Evolutionary conservation across 2,797 vertebrate genomes (phyloP).

Genomic region (Argyrosomus regius): DNA sequence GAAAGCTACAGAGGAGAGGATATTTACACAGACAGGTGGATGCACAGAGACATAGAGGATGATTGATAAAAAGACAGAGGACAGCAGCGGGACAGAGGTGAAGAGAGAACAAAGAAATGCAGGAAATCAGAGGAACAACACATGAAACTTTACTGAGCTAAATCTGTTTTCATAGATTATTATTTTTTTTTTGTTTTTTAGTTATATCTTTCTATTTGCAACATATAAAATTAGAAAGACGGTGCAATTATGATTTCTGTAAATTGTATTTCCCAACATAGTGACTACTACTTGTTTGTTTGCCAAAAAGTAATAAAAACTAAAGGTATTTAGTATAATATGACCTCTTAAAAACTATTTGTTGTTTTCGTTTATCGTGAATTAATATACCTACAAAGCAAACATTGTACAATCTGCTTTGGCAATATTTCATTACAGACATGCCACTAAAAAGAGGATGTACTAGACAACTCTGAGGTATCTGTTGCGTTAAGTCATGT

Average conservation of each 20-base stretch:
- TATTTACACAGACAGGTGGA: conserved; percentile 35
- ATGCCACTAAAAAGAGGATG: conserved; percentile 1
- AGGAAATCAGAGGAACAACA: conserved; percentile 13
- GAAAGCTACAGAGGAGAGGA: conserved; percentile 17
- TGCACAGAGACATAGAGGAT: conserved; percentile 26
- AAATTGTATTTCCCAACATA: not conserved
- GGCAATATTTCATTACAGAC: too few species aligned
- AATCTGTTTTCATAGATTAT: too few species aligned
- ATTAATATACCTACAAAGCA: too few species aligned
- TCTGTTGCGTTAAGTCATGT: conserved; percentile 17
- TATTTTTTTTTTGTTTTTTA: too few species aligned
- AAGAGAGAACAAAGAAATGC: conserved; percentile 31
- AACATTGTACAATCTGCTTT: too few species aligned
- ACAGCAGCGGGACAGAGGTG: conserved; percentile 13
- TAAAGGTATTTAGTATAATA: not conserved
- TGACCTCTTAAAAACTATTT: not conserved
- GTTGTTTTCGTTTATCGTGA: not conserved
- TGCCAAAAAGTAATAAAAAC: not conserved
- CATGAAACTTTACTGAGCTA: conserved; percentile 22
- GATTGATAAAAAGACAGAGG: conserved; percentile 45
- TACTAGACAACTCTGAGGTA: not conserved
- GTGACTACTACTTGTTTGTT: not conserved
- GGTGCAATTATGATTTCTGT: not conserved
- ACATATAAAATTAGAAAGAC: too few species aligned
- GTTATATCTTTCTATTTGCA: too few species aligned